Evolutionary conservation across 2,113 vertebrate species (phyloP).

Genomic region (Sylvicapra grimmia): DNA sequence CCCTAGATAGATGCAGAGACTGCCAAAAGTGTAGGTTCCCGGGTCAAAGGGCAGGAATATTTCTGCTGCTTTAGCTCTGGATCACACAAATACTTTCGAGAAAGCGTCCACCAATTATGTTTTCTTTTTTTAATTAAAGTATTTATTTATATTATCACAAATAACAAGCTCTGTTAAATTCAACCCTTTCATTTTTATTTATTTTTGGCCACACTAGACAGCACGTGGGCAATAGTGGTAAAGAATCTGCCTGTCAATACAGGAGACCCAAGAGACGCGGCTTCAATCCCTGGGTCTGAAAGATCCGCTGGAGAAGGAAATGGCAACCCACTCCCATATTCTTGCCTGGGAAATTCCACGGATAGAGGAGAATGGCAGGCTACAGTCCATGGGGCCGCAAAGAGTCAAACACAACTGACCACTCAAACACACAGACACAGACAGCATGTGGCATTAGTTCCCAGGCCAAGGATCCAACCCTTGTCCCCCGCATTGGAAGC

Average conservation of each 20-base stretch:
- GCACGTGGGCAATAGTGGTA: background rate
- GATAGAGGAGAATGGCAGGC: background rate
- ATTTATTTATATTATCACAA: background rate
- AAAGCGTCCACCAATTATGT: background rate
- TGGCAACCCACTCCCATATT: background rate
- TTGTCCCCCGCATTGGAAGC: rapidly evolving
- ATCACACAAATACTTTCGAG: background rate
- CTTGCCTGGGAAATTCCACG: background rate
- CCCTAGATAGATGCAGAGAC: background rate
- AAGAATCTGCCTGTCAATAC: background rate
- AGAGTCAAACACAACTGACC: background rate
- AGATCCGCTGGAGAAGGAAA: background rate
- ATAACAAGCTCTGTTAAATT: background rate
- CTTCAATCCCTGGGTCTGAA: background rate
- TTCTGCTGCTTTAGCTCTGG: background rate
- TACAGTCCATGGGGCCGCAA: background rate
- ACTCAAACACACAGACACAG: background rate
- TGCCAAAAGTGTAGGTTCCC: background rate
- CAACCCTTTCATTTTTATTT: background rate
- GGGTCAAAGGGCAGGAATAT: background rate
- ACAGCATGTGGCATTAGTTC: background rate
- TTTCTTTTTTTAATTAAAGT: background rate
- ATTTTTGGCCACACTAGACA: background rate
- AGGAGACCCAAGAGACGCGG: background rate
- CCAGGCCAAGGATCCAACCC: background rate